Base-by-base conservation (phyloP, 1,140 invertebrate genomes). In the Cyrtorhinus lividipennis region DNA sequence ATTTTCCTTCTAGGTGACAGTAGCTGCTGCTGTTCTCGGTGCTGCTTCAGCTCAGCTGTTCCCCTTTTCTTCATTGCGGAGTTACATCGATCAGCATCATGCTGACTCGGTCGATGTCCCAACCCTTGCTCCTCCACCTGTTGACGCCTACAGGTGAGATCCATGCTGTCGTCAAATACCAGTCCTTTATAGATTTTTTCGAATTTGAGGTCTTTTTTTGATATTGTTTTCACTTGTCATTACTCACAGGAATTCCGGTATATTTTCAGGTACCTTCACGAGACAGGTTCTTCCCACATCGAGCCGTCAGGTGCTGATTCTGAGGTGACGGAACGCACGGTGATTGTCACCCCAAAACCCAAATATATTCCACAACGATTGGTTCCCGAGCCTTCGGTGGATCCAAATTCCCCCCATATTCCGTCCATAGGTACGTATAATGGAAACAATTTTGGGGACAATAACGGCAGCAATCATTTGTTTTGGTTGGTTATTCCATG, bases 61-160 rank as follows among this genome's bases (percentile, higher is more conserved):
- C 46, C 63, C 63, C 8, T 64, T 64, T 30, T 64, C 63, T 2
- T 59, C 59, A 15, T 46, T 64, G 18, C 38, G 63, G n/a, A 26
- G 38, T 1, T 64, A 60, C 44, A 48, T 64, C 24, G 63, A 60
- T 5, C 58, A 59, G 22, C 38, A 64, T 23, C 53, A 44, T 15
- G n/a, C 30, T 15, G 45, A 26, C 18, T 57, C 56, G 5, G 56
- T 2, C 15, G 59, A 60, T 38, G 26, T 23, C 27, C 13, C 22
- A n/a, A 30, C 38, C 15, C 18, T 24, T 22, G 23, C 22, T 15
- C 24, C 58, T 1, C 26, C 25, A 23, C 27, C 30, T 1, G 25
- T 46, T 2, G 58, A 61, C 18, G 27, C 45, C 27, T n/a, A 44
- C 23, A 44, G 20, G 15, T n/a, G 56, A 58, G 20, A 23, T n/a